These are phyloP conservation scores for Capitella teleta DNA, from an alignment of 1,140 invertebrate genomes.

Conservation along the genomic window DNA sequence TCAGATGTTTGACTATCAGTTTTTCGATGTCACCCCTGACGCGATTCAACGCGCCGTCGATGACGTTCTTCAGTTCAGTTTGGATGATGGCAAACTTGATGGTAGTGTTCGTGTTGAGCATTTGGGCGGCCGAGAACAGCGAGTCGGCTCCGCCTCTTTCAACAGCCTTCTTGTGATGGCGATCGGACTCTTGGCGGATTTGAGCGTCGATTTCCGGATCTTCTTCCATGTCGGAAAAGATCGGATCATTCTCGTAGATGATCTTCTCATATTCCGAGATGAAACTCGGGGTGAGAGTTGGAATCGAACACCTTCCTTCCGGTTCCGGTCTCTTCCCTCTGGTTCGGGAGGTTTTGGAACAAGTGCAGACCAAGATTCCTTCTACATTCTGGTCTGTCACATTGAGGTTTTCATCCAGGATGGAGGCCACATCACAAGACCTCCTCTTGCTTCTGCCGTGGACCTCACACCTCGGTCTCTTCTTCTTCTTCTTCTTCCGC, in stretches of 20 bases:
- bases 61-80: conserved; percentile 94
- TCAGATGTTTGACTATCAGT: too few relatives aligned
- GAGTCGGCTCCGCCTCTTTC: conserved; percentile 1
- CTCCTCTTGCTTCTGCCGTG: background rate
- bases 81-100: conserved; percentile 95
- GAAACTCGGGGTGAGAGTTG: conserved; percentile 3
- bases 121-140: conserved; percentile 20
- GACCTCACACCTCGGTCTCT: background rate
- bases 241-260: conserved; percentile 30
- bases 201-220: conserved; percentile 4
- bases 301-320: conserved; percentile 25
- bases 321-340: conserved; percentile 24
- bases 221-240: conserved; percentile 36
- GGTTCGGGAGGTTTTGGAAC: too few relatives aligned
- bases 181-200: conserved; percentile 3
- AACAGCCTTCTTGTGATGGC: background rate
- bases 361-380: background rate
- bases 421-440: background rate
- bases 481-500: conserved; percentile 2
- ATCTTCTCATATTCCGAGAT: conserved; percentile 29
- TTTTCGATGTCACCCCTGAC: too few relatives aligned
- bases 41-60: too few relatives aligned
- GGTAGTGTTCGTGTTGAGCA: conserved; percentile 83
- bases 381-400: background rate
- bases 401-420: background rate